A percentile compares a stretch with the other conserved stretches of the same genome.
Evolutionary conservation across 2,113 vertebrate genomes (phyloP).

Genomic region (Camarhynchus parvulus): DNA sequence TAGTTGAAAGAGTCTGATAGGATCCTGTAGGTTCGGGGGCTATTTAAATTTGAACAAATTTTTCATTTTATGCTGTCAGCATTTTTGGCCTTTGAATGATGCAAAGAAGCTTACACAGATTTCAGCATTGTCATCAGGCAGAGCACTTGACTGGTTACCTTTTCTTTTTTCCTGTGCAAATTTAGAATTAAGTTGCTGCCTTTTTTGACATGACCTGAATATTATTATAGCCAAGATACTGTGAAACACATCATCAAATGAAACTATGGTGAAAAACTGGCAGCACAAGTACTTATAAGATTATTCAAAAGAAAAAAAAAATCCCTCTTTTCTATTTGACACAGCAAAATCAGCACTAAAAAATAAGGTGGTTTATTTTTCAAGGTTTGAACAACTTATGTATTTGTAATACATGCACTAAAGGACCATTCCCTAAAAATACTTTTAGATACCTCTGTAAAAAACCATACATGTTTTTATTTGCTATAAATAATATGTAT

Average conservation of each 20-base stretch:
- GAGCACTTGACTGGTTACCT: neutral
- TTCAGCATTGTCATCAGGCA: neutral
- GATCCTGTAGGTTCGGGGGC: neutral
- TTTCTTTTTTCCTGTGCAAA: neutral
- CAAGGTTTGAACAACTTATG: neutral
- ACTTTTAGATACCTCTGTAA: neutral
- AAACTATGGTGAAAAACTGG: neutral
- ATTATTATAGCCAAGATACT: neutral
- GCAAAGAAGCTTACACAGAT: neutral
- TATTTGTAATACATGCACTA: neutral
- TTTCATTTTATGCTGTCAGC: neutral
- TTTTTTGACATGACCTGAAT: neutral
- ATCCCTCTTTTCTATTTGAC: fast-evolving
- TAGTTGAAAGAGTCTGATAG: neutral
- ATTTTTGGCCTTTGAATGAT: neutral
- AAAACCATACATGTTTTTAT: neutral
- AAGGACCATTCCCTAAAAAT: neutral
- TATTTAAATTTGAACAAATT: neutral
- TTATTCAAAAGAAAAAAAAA: neutral
- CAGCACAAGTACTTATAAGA: neutral
- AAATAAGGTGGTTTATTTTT: neutral
- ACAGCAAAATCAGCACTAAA: neutral
- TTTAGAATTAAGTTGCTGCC: neutral
- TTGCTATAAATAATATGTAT: neutral
- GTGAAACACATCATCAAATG: neutral